Percentiles rank a stretch among this genome's conserved stretches.
These are phyloP conservation scores for Diabrotica virgifera DNA, from an alignment of 1,140 invertebrate species.

Conservation along the genomic window DNA sequence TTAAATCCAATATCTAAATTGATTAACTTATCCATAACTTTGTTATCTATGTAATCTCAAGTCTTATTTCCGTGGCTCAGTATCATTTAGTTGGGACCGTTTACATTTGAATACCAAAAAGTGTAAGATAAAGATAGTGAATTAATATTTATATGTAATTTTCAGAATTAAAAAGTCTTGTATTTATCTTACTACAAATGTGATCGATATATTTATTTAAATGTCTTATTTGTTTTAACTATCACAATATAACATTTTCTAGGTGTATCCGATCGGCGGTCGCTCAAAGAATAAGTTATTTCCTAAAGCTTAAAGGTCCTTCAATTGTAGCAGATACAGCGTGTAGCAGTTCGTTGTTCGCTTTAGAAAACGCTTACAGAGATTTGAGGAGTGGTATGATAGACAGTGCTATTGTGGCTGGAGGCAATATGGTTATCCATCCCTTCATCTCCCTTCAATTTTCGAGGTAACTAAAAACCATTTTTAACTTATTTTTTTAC, in stretches of 20 bases:
- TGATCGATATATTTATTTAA: no score
- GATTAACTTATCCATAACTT: no score
- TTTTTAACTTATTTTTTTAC: not conserved
- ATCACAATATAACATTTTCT: constrained; percentile 14
- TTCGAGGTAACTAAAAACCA: constrained; percentile 50
- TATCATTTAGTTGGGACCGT: no score
- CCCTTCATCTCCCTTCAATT: constrained; percentile 85
- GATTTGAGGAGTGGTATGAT: constrained; percentile 74
- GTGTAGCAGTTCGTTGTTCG: constrained; percentile 85
- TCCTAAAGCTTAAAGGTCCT: constrained; percentile 67
- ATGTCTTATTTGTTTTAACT: no score
- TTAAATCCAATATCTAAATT: no score
- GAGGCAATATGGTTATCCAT: constrained; percentile 79
- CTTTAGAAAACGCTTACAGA: constrained; percentile 77
- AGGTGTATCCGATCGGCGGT: constrained; percentile 87
- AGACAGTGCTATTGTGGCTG: constrained; percentile 85
- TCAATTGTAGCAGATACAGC: constrained; percentile 85
- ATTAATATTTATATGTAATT: no score
- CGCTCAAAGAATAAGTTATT: constrained; percentile 83
- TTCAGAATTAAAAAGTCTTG: no score
- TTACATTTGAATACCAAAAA: no score
- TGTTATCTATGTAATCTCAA: no score
- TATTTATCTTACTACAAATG: no score
- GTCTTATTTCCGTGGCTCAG: no score
- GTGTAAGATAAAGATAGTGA: no score